Percentiles rank a stretch among this genome's conserved stretches.
Conservation (phyloP, 2,797 vertebrate species). For the Dicrostonyx torquatus region DNA sequence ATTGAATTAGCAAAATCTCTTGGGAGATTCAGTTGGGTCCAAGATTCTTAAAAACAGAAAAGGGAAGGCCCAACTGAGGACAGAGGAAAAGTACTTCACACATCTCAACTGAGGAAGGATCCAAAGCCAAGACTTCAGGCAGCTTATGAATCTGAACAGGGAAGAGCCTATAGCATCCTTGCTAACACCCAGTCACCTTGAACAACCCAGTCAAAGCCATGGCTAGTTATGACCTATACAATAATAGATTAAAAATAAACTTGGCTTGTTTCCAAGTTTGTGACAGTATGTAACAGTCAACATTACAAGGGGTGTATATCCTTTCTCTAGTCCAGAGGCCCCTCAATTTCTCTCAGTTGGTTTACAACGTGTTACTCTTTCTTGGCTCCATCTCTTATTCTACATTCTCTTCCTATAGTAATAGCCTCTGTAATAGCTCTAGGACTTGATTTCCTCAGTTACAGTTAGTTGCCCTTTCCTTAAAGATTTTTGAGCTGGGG, state of each 20-base stretch:
- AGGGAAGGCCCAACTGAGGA: neutral
- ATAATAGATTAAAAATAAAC: neutral
- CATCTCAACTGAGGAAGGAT: neutral
- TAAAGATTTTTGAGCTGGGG: slow-evolving; percentile 9
- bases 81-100: fast-evolving
- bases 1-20: neutral
- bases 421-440: neutral
- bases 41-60: neutral
- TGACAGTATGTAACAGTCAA: neutral
- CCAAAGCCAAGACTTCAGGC: neutral
- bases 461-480: neutral
- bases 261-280: neutral
- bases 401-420: neutral
- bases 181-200: too few relatives aligned
- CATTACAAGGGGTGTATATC: neutral
- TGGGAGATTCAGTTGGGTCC: neutral
- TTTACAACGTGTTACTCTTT: neutral
- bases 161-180: neutral
- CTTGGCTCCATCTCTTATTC: neutral
- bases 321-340: neutral
- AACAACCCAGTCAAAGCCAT: neutral
- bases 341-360: neutral
- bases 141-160: neutral
- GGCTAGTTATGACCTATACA: neutral
- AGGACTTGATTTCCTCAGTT: neutral